Evolutionary conservation across 1,140 invertebrate genomes (phyloP), one percentile per base, ranked within the genome.

Genomic region (Heliothis virescens): DNA sequence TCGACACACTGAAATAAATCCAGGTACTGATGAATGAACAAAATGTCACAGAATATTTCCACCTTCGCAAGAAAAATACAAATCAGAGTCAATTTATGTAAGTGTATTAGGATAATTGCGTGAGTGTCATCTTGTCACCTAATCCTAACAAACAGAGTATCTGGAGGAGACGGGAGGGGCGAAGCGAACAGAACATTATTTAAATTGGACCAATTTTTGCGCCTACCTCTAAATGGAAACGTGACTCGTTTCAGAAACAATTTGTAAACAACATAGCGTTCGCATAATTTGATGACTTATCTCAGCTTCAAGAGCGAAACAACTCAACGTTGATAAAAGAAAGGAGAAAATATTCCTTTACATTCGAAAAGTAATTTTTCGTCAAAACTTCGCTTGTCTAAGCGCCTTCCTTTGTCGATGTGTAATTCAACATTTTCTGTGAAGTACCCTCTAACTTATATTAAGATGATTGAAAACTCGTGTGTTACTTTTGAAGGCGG

Each of bases 261-360:
- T 88, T 90, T 88, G 88, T 88, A 90, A 88, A 90, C 87, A 90
- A 86, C 82, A 85, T 85, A 82, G 87, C 86, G 63, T 83, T 73
- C 82, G 86, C 81, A 89, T 90, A 89, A 89, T 90, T 89, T 90
- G 86, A 87, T 88, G 85, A 87, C 85, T 87, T 90, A 90, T 88
- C 86, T 87, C 79, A 79, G 81, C 77, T 87, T 86, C 83, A 80
- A 81, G 79, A 82, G 85, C 67, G 80, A 82, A 86, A 83, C 83
- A 82, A 83, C 80, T 86, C 81, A 82, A 84, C 85, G 83, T 59
- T 73, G 77, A 83, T 84, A 79, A 76, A 84, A 82, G 81, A 79
- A 83, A 83, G 83, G 34, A 82, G 60, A 86, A 79, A 80, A 84
- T 81, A 83, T 88, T 82, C 59, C 47, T 83, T 87, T 79, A 67